Evolutionary conservation across 2,113 vertebrate genomes (phyloP).

Genomic region (Sprattus sprattus): DNA sequence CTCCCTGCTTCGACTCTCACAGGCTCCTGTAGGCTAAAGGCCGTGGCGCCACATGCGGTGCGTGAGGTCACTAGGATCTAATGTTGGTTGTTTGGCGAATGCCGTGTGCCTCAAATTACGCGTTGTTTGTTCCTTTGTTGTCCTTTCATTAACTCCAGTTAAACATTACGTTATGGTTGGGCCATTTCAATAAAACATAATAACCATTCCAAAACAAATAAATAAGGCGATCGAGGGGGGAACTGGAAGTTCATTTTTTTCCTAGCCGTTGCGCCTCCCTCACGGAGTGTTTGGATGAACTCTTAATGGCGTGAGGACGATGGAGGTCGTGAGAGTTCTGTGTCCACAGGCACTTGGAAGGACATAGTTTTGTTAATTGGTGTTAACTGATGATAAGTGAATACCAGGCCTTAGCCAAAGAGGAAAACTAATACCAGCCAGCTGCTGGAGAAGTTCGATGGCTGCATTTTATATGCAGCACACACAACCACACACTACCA

Average conservation of each 20-base stretch:
- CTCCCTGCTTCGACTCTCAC: neutral
- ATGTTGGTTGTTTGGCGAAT: conserved; percentile 33
- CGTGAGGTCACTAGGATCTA: conserved; percentile 49
- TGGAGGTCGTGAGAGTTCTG: neutral
- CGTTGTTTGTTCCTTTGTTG: conserved; percentile 61
- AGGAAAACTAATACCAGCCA: conserved; percentile 29
- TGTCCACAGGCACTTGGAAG: neutral
- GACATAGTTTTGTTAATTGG: conserved; percentile 4
- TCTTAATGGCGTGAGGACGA: neutral
- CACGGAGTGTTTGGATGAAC: neutral
- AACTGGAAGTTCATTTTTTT: neutral
- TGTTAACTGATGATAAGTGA: conserved; percentile 5
- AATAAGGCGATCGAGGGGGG: conserved; percentile 41
- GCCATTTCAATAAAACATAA: conserved; percentile 48
- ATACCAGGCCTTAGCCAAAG: neutral
- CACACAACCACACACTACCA: neutral
- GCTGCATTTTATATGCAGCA: neutral
- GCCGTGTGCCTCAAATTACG: conserved; percentile 49
- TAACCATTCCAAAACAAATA: conserved; percentile 62
- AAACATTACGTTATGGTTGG: conserved; percentile 66
- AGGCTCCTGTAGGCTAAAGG: neutral
- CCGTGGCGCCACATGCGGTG: neutral
- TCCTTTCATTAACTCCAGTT: conserved; percentile 61
- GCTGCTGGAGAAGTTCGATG: conserved; percentile 19
- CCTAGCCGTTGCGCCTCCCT: neutral